Conservation (phyloP, 2,888 invertebrate genomes). For the Catocala sponsa region DNA sequence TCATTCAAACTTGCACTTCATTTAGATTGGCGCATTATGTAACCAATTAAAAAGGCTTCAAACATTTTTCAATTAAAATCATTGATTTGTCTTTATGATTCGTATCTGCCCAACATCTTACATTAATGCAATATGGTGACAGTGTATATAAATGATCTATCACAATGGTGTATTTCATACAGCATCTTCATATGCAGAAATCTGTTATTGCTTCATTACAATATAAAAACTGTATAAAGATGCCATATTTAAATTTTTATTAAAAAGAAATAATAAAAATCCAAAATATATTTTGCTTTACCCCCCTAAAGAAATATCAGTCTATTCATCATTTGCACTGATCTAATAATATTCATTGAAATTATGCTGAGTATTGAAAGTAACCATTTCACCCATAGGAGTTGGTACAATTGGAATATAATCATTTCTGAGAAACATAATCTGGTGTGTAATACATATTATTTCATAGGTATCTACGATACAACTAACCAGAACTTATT, state of each 20-base stretch:
- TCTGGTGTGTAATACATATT: conserved; percentile 24
- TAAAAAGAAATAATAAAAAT: conserved; percentile 28
- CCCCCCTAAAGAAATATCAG: conserved; percentile 39
- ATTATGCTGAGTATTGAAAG: conserved; percentile 30
- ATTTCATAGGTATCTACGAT: conserved; percentile 23
- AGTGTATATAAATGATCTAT: conserved; percentile 1
- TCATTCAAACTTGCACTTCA: conserved; percentile 79
- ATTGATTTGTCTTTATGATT: conserved; percentile 19
- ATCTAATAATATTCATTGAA: conserved; percentile 29
- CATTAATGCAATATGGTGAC: conserved; percentile 18
- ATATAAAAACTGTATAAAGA: conserved; percentile 12
- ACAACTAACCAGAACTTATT: conserved; percentile 23
- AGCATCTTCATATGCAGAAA: conserved; percentile 19
- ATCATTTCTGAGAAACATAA: conserved; percentile 30
- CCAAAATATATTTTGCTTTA: conserved; percentile 25
- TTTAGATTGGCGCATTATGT: conserved; percentile 30
- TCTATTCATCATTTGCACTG: conserved; percentile 37
- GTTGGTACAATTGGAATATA: conserved; percentile 14
- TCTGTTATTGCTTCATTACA: conserved; percentile 26
- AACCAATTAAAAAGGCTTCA: conserved; percentile 16
- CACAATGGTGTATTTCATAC: background rate
- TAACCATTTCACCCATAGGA: conserved; percentile 24
- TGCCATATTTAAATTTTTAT: conserved; percentile 25
- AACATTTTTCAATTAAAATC: conserved; percentile 26
- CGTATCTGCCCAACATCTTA: conserved; percentile 17